A percentile compares a stretch with the other conserved stretches of the same genome.
Evolutionary conservation across 2,888 invertebrate genomes (phyloP).

Genomic region (Imbricaverruca yamaguchii): DNA sequence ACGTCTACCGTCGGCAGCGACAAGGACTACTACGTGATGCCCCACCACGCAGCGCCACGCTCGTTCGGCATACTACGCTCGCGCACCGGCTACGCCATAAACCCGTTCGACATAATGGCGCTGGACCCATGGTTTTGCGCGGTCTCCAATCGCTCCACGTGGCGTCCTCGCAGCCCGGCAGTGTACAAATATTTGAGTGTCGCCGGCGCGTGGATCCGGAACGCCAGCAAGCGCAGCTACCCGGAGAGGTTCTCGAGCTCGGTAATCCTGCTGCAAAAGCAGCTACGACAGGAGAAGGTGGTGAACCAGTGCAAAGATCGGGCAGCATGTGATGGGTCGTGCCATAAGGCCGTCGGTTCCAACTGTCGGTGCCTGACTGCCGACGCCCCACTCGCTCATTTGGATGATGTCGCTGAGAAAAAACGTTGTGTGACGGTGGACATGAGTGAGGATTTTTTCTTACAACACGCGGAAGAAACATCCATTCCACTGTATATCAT

Average conservation of each 20-base stretch:
- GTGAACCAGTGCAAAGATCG: too few species aligned
- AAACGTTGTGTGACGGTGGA: too few species aligned
- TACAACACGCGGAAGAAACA: too few species aligned
- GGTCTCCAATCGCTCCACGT: neutral
- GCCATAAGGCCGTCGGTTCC: too few species aligned
- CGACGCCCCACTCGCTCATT: too few species aligned
- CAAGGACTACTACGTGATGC: neutral
- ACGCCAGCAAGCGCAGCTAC: too few species aligned
- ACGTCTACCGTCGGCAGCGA: neutral
- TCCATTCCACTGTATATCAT: too few species aligned
- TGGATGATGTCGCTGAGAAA: too few species aligned
- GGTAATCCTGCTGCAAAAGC: neutral
- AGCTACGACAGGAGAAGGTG: too few species aligned
- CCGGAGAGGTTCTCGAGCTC: neutral
- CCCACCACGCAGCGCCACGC: slow-evolving; percentile 4
- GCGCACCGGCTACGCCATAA: neutral
- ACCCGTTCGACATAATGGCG: slow-evolving; percentile 1
- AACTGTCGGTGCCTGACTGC: too few species aligned
- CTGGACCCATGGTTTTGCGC: slow-evolving; percentile 10
- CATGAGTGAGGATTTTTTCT: too few species aligned
- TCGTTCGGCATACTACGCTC: neutral
- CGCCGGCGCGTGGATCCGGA: neutral
- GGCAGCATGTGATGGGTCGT: too few species aligned
- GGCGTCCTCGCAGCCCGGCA: neutral
- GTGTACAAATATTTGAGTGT: neutral